These are phyloP conservation scores for Choristoneura rosaceana DNA, from an alignment of 2,888 invertebrate genomes.

Conservation along the genomic window DNA sequence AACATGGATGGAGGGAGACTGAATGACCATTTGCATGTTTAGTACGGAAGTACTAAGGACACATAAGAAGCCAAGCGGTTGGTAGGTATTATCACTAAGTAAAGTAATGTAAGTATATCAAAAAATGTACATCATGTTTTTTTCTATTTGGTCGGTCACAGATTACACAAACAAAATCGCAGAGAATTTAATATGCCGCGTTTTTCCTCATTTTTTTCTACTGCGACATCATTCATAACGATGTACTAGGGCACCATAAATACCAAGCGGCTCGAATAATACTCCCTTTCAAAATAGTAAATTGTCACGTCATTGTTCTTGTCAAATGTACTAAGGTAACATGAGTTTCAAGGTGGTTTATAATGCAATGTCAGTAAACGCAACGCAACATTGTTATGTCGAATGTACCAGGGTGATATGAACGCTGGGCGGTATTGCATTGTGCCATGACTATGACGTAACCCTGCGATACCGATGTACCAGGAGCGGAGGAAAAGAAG, in stretches of 20 bases:
- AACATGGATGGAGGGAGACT: neutral
- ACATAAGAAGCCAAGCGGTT: neutral
- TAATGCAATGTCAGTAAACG: slow-evolving; percentile 15
- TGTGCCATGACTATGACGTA: slow-evolving; percentile 21
- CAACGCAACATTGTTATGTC: slow-evolving; percentile 31
- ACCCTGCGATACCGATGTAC: slow-evolving; percentile 36
- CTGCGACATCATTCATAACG: neutral
- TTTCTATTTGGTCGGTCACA: too few species aligned
- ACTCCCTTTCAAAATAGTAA: neutral
- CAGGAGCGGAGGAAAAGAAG: slow-evolving; percentile 12
- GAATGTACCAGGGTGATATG: slow-evolving; percentile 28
- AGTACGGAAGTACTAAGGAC: slow-evolving; percentile 5
- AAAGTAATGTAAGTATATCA: too few species aligned
- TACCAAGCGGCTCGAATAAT: neutral
- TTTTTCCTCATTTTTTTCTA: slow-evolving; percentile 3
- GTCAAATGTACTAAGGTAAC: slow-evolving; percentile 14
- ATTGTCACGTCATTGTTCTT: slow-evolving; percentile 17
- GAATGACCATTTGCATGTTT: slow-evolving; percentile 15
- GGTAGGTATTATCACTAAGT: too few species aligned
- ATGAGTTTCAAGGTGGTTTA: neutral
- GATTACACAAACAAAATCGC: too few species aligned
- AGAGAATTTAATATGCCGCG: too few species aligned
- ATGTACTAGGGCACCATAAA: slow-evolving; percentile 10
- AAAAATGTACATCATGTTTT: too few species aligned
- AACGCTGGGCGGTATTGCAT: slow-evolving; percentile 14